Percentiles rank a stretch among this genome's conserved stretches.
phyloP scores from a whole-genome alignment of 2,797 vertebrate species.

The Tragelaphus oryx region DNA sequence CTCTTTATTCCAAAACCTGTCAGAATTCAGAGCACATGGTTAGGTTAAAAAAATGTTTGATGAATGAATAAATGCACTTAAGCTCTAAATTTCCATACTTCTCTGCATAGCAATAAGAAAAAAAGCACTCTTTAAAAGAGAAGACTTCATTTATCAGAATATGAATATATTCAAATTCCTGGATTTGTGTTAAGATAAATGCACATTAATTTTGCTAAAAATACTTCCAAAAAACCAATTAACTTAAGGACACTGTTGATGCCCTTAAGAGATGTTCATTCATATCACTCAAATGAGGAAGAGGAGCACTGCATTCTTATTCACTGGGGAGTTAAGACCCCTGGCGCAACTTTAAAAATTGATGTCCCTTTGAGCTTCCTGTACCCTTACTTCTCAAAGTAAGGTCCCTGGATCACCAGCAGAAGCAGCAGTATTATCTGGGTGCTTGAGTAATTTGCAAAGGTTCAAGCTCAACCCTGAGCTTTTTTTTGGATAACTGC shows the following conservation, averaged over 20 bases:
- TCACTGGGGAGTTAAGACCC: not conserved
- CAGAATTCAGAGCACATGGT: not conserved
- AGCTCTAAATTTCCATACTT: slow-evolving; percentile 15
- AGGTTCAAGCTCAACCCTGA: not conserved
- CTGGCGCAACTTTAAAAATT: not conserved
- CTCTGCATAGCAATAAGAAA: slow-evolving; percentile 22
- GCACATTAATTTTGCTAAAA: slow-evolving; percentile 44
- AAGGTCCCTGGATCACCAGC: not conserved
- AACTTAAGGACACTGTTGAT: slow-evolving; percentile 36
- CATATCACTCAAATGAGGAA: slow-evolving; percentile 5
- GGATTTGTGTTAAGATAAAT: slow-evolving; percentile 51
- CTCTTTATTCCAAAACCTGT: not conserved
- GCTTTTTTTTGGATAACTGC: not conserved
- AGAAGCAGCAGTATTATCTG: not conserved
- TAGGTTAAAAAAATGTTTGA: slow-evolving; percentile 38
- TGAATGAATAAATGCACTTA: slow-evolving; percentile 57
- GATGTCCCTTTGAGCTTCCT: not conserved
- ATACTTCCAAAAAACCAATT: slow-evolving; percentile 59
- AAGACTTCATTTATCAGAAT: slow-evolving; percentile 54
- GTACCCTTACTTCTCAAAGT: not conserved
- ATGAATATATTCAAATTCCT: slow-evolving; percentile 47
- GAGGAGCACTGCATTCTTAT: slow-evolving; percentile 33
- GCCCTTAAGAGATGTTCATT: not conserved
- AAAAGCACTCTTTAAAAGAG: not conserved
- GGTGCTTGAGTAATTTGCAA: not conserved